Evolutionary conservation across 2,797 vertebrate species (phyloP).

Genomic region (Macroramphosus scolopax): DNA sequence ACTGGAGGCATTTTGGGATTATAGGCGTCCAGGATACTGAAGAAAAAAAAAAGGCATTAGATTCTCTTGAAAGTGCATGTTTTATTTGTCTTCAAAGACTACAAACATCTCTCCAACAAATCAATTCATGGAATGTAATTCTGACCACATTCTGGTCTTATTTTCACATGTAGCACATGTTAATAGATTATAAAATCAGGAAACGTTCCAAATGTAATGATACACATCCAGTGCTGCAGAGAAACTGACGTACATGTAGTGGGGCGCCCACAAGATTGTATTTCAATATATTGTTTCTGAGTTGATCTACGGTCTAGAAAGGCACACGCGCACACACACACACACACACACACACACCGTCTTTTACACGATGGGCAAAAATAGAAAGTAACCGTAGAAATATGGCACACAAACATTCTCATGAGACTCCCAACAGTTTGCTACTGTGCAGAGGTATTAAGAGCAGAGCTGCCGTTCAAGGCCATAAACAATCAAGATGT

Average conservation of each 20-base stretch:
- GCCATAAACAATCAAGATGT: constrained; percentile 17
- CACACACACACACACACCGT: no score
- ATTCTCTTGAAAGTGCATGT: constrained; percentile 43
- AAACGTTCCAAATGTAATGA: constrained; percentile 18
- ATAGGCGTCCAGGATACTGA: no score
- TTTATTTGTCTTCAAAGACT: constrained; percentile 37
- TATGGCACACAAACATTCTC: constrained; percentile 21
- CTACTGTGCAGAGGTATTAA: constrained; percentile 8
- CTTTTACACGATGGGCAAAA: constrained; percentile 21
- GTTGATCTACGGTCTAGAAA: constrained; percentile 32
- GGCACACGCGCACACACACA: no score
- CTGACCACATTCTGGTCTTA: no score
- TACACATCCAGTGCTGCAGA: constrained; percentile 13
- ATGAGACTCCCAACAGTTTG: constrained; percentile 38
- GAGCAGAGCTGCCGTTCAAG: constrained; percentile 24
- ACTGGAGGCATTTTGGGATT: no score
- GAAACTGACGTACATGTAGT: not conserved
- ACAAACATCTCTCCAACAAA: constrained; percentile 20
- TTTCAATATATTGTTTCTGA: no score
- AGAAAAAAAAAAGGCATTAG: no score
- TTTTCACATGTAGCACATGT: constrained; percentile 36
- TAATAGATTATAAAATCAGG: constrained; percentile 22
- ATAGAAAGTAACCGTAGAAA: no score
- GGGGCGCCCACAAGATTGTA: no score
- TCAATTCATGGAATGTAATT: constrained; percentile 52